A percentile compares a stretch with the other conserved stretches of the same genome.
These are phyloP conservation scores for Liparis tanakae DNA, from an alignment of 2,797 vertebrate genomes.

Conservation along the genomic window DNA sequence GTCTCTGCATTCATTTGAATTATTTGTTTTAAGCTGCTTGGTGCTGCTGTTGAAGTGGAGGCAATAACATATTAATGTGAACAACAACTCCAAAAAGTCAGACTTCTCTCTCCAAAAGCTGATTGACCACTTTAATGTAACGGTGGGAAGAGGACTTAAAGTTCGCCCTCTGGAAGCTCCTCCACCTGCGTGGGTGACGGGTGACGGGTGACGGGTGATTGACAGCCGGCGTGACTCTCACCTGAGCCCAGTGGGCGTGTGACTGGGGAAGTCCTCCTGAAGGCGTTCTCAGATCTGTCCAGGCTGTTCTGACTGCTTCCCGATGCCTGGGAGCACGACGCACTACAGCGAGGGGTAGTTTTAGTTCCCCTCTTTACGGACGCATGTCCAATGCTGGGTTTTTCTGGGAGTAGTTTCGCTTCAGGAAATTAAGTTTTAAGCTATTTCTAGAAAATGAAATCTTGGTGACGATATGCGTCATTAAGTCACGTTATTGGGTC, in stretches of 20 bases:
- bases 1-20: too few species aligned
- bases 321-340: not conserved
- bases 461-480: not conserved
- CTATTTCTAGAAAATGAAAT: not conserved
- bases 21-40: too few species aligned
- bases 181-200: slow-evolving; percentile 19
- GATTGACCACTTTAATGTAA: too few species aligned
- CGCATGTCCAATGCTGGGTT: not conserved
- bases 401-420: not conserved
- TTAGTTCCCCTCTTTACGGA: too few species aligned
- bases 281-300: not conserved
- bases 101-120: too few species aligned
- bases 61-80: too few species aligned
- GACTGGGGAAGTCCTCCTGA: not conserved
- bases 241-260: not conserved
- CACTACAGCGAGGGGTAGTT: too few species aligned
- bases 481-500: too few species aligned
- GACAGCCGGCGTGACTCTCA: slow-evolving; percentile 18
- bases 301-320: not conserved
- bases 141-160: too few species aligned
- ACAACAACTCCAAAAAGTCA: too few species aligned
- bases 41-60: too few species aligned
- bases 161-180: too few species aligned
- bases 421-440: not conserved
- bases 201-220: slow-evolving; percentile 4